These are phyloP conservation scores for Mastacembelus armatus DNA, from an alignment of 2,797 vertebrate genomes.

Conservation along the genomic window DNA sequence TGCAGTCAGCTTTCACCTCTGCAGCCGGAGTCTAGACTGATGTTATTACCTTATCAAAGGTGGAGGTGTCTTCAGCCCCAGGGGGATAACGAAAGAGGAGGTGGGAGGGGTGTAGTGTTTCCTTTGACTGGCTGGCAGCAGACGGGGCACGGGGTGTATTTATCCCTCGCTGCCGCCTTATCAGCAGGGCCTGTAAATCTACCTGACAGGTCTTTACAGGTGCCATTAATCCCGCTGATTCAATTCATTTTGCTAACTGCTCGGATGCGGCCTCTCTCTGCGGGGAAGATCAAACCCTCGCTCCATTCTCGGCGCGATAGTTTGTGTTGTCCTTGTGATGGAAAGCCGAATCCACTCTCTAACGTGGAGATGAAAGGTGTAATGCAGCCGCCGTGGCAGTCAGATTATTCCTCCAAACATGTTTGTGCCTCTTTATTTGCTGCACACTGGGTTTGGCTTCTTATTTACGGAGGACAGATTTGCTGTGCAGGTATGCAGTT, in stretches of 20 bases:
- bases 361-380: slow-evolving; percentile 73
- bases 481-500: slow-evolving; percentile 63
- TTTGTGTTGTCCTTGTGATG: slow-evolving; percentile 72
- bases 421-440: slow-evolving; percentile 68
- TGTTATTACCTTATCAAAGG: slow-evolving; percentile 88
- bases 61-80: slow-evolving; percentile 85
- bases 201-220: slow-evolving; percentile 86
- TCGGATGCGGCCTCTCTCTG: slow-evolving; percentile 59
- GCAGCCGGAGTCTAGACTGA: slow-evolving; percentile 87
- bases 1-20: slow-evolving; percentile 92
- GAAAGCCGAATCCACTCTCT: slow-evolving; percentile 73
- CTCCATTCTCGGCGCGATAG: slow-evolving; percentile 55
- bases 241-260: slow-evolving; percentile 80
- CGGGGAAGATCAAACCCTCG: slow-evolving; percentile 73
- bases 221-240: slow-evolving; percentile 82
- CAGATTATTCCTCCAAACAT: slow-evolving; percentile 65
- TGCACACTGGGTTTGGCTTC: slow-evolving; percentile 34
- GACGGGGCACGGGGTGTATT: slow-evolving; percentile 69
- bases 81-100: slow-evolving; percentile 25
- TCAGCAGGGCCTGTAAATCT: slow-evolving; percentile 78
- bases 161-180: slow-evolving; percentile 73
- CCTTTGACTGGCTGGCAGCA: slow-evolving; percentile 85
- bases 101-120: slow-evolving; percentile 43
- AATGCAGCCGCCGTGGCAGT: slow-evolving; percentile 55
- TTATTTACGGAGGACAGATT: slow-evolving; percentile 61